A percentile compares a stretch with the other conserved stretches of the same genome.
These are phyloP conservation scores for Netelia virgata DNA, from an alignment of 2,888 invertebrate genomes.

Conservation along the genomic window DNA sequence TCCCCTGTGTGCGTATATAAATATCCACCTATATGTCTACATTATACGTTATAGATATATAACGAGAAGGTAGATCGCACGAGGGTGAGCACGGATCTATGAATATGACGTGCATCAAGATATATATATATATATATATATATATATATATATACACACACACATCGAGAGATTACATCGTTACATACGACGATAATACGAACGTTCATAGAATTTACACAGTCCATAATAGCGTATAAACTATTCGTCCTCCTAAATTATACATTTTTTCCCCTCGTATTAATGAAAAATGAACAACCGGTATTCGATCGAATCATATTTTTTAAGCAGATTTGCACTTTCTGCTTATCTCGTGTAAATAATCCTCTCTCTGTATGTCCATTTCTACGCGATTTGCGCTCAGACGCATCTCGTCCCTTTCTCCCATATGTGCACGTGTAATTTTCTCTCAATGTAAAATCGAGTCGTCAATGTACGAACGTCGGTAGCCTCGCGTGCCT, in stretches of 20 bases:
- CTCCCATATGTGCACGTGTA: too few species aligned
- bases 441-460: too few species aligned
- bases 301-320: not conserved
- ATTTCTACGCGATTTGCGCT: not conserved
- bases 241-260: too few species aligned
- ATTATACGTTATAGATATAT: slow-evolving; percentile 24
- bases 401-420: too few species aligned
- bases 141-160: not conserved
- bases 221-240: too few species aligned
- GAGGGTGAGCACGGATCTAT: slow-evolving; percentile 48
- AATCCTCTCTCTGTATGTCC: not conserved
- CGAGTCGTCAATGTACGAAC: not conserved
- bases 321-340: not conserved
- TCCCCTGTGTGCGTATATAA: slow-evolving; percentile 46
- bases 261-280: too few species aligned
- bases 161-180: slow-evolving; percentile 37
- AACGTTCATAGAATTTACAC: too few species aligned
- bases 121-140: slow-evolving; percentile 11
- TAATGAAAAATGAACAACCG: too few species aligned
- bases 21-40: slow-evolving; percentile 14
- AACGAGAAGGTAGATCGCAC: slow-evolving; percentile 16
- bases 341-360: too few species aligned
- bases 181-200: slow-evolving; percentile 14
- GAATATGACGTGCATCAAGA: slow-evolving; percentile 37
- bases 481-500: slow-evolving; percentile 7